Conservation (phyloP, 2,797 vertebrate species). For the Etheostoma perlongum region DNA sequence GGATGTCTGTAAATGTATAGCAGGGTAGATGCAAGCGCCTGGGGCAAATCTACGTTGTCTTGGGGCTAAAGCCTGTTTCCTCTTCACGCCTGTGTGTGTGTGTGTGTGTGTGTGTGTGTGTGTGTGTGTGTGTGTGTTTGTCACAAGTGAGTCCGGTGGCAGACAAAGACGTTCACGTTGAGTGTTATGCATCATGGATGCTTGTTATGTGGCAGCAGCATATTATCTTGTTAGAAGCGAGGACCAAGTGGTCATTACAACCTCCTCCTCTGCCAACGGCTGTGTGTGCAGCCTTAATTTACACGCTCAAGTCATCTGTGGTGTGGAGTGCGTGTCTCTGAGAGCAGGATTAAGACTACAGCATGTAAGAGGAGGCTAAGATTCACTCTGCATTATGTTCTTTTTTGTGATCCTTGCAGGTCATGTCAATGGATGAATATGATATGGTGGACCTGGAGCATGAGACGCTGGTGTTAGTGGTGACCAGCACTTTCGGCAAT, state of each 20-base stretch:
- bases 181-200: slow-evolving; percentile 64
- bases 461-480: slow-evolving; percentile 93
- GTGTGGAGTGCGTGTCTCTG: slow-evolving; percentile 44
- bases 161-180: slow-evolving; percentile 48
- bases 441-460: slow-evolving; percentile 96
- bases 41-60: slow-evolving; percentile 50
- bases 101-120: slow-evolving; percentile 3
- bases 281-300: slow-evolving; percentile 60
- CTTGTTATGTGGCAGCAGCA: slow-evolving; percentile 66
- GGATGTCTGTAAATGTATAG: slow-evolving; percentile 63
- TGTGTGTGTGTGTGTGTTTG: slow-evolving; percentile 13
- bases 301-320: slow-evolving; percentile 62
- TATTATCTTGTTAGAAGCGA: slow-evolving; percentile 80
- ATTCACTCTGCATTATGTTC: neutral
- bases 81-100: slow-evolving; percentile 55
- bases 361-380: slow-evolving; percentile 3
- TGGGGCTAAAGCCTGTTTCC: slow-evolving; percentile 61
- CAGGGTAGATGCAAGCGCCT: slow-evolving; percentile 63
- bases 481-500: slow-evolving; percentile 96
- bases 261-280: slow-evolving; percentile 64
- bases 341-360: slow-evolving; percentile 27
- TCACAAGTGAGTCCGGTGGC: slow-evolving; percentile 21
- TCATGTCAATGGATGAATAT: slow-evolving; percentile 97
- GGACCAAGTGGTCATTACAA: slow-evolving; percentile 75
- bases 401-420: slow-evolving; percentile 78